Base-by-base conservation (phyloP, 2,113 vertebrate genomes). In the Scolopax mira region DNA sequence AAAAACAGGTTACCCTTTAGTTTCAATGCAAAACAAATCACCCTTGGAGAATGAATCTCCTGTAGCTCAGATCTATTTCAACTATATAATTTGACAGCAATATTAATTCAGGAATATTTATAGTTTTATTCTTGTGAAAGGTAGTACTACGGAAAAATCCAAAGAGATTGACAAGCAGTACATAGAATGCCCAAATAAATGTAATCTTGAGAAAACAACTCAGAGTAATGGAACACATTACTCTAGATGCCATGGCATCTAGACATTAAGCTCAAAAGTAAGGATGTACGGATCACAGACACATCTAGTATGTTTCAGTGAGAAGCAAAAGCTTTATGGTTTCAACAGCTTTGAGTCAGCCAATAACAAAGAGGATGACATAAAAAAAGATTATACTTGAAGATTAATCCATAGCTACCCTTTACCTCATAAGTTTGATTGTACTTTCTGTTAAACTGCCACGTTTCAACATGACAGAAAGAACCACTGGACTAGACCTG, bases 1-100 rank as follows among this genome's bases (percentile, higher is more conserved):
- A 94, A 48, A 52, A 95, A 48, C 44, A 87, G 42, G 73, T 85
- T 91, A 93, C 41, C 41, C 72, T 90, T 62, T 72, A 75, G n/a
- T 77, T 81, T 79, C 65, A 86, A 72, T 31, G 58, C 31, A 79
- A 69, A 92, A 78, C 3, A 3, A 86, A 69, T 85, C 52, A 67
- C 13, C 52, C 65, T 83, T 57, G 30, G 58, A 91, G 42, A 92
- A 90, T 25, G 41, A 77, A 67, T 55, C 73, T 93, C 65, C 54
- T 61, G 41, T 61, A 86, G 30, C 48, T 93, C 57, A 84, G 64
- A 84, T 57, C 39, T 52, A 27, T 31, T 94, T 84, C 81, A 96
- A 39, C 13, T 22, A 39, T 49, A 27, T 74, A 60, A 93, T 86
- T 86, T 96, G 51, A 83, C 39, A 84, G 48, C 13, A 91, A 64